Base-by-base conservation (phyloP, 2,888 invertebrate species). In the Acanthosepion pharaonis region DNA sequence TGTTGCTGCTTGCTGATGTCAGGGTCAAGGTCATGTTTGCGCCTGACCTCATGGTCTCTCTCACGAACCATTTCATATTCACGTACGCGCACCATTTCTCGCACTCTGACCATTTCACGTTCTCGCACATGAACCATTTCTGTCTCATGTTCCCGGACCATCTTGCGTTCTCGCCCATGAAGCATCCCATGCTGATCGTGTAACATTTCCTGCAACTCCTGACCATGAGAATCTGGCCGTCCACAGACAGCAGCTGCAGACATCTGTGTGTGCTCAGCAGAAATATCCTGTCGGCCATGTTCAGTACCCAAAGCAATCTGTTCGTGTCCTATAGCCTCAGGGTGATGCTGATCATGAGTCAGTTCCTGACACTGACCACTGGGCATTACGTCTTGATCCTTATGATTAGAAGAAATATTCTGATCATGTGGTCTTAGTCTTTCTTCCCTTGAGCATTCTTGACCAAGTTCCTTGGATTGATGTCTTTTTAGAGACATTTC, bases 1-100 rank as follows among this genome's bases (percentile, higher is more conserved):
- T 92, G 48, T 8, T 53, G 53, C 18, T 93, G 51, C 28, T 53
- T 93, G 51, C 42, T 51, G 23, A 93, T 48, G 9, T 93, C 93
- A 49, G 93, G 33, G 23, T 93, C 93, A 51, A 93, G 51, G n/a
- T 93, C 93, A 49, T 93, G 93, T 11, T 93, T 93, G 20, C 93
- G 93, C 28, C 49, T n/a, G 49, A 93, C 53, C 33, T 93, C 93
- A 93, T 93, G 93, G 53, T 93, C 93, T 49, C 93, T 28, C 33
- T 93, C 93, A n/a, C 93, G 93, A 23, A 93, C 93, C 93, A 93
- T 93, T 28, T 93, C 93, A 9, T 93, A 93, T 53, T 93, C 93
- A 23, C 93, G 93, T 28, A 93, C 93, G 11, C 93, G 93, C n/a
- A 93, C 93, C 93, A 93, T 93, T 93, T 93, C 93, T 93, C 93